Evolutionary conservation across 2,888 invertebrate species (phyloP), one percentile per base, ranked within the genome.

Genomic region (Chrysodeixis includens): DNA sequence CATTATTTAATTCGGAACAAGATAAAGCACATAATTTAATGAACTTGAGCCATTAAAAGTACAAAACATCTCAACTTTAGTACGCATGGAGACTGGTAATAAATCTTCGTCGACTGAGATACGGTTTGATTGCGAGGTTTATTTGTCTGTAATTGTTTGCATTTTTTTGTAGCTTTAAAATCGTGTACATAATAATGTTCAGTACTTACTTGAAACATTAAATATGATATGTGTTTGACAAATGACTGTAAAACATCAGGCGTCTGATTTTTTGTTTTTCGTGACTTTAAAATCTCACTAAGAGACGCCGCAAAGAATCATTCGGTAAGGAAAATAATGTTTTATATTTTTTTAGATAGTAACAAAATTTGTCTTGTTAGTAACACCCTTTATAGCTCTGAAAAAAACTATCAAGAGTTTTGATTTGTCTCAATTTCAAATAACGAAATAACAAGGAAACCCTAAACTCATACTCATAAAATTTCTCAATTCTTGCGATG

Each of bases 31-130:
- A 30, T 62, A 62, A 76, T 77, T 56, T 69, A 69, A 66, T 61
- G 53, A 56, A 26, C 16, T 40, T 40, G 40, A 20, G 55, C 32
- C 46, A 67, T 56, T 55, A 14, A 35, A 30, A 66, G 52, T 59
- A 62, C 66, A 74, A 74, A 77, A 63, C 58, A 68, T 52, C 22
- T 7, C 35, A 53, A 63, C 32, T 54, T 54, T 54, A 12, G 22
- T 9, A 58, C 46, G 26, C 22, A 30, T 12, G 63, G 9, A 16
- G 9, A 20, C 46, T 16, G 55, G 62, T 66, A 66, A 78, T 79
- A 71, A 78, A 76, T 78, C 71, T 71, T 58, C 30, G 62, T 55
- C 64, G 59, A 66, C 53, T 62, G 49, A 52, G 64, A 62, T 66
- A 65, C 53, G 35, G 56, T 71, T 71, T 53, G 62, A 76, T 76